Evolutionary conservation across 2,888 invertebrate species (phyloP).

Genomic region (Melanchra persicariae): DNA sequence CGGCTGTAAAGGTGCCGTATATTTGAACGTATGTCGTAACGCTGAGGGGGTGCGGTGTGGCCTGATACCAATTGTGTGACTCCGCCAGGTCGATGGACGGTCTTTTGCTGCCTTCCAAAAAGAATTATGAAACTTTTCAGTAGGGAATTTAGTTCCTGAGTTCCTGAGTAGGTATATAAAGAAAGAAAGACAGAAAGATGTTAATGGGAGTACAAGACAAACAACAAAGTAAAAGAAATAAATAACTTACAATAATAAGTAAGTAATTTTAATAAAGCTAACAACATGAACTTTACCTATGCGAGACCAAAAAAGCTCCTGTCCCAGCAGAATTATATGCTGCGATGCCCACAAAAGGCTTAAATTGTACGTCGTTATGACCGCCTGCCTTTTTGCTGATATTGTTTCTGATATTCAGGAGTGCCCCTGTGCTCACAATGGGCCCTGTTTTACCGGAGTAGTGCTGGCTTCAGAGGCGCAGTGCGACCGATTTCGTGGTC

Average conservation of each 20-base stretch:
- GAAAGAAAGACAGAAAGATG: too few relatives aligned
- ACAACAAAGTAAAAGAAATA: too few relatives aligned
- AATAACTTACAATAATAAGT: too few relatives aligned
- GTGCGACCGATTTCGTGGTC: conserved; percentile 87
- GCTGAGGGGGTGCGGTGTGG: conserved; percentile 2
- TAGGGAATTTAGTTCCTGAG: neutral
- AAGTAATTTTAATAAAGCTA: too few relatives aligned
- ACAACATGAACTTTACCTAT: too few relatives aligned
- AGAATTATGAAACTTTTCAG: neutral
- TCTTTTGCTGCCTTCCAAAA: conserved; percentile 22
- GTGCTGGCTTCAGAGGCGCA: conserved; percentile 59
- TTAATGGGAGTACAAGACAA: too few relatives aligned
- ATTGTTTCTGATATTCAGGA: conserved; percentile 25
- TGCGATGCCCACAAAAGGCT: neutral
- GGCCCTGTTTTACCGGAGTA: conserved; percentile 48
- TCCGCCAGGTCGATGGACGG: neutral
- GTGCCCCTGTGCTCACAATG: conserved; percentile 38
- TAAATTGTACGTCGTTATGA: conserved; percentile 1
- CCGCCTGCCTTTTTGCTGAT: neutral
- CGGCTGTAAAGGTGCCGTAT: conserved; percentile 30
- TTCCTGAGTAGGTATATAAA: too few relatives aligned
- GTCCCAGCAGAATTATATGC: too few relatives aligned
- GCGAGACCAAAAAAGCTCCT: too few relatives aligned
- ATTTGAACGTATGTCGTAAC: conserved; percentile 36
- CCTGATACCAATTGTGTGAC: conserved; percentile 34